Evolutionary conservation across 2,113 vertebrate species (phyloP).

Genomic region (Myrmecophaga tridactyla): DNA sequence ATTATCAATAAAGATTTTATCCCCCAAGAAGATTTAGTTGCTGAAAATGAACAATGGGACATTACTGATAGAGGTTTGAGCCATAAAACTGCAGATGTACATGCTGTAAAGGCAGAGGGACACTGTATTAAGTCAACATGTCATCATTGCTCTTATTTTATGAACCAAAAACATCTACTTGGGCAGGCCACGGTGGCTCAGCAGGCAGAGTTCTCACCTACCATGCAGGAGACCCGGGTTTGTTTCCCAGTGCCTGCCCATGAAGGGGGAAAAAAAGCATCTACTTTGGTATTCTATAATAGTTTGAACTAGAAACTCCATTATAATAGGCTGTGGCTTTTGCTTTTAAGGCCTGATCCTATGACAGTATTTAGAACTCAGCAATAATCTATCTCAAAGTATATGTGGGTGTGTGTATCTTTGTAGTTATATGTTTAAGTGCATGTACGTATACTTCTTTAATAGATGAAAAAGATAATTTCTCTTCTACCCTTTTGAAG

Average conservation of each 20-base stretch:
- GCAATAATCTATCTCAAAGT: constrained; percentile 50
- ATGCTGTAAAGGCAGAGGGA: background rate
- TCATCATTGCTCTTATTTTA: constrained; percentile 56
- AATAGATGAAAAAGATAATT: background rate
- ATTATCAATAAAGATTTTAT: constrained; percentile 39
- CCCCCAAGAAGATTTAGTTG: constrained; percentile 8
- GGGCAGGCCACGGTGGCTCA: no score
- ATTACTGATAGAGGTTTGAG: constrained; percentile 17
- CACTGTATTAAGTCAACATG: background rate
- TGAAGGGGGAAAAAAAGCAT: no score
- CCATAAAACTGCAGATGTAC: constrained; percentile 36
- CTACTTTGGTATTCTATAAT: constrained; percentile 51
- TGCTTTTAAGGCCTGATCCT: constrained; percentile 62
- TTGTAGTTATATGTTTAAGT: background rate
- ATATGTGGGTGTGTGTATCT: background rate
- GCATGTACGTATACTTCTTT: background rate
- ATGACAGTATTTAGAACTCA: constrained; percentile 73
- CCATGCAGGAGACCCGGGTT: no score
- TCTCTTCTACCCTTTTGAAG: background rate
- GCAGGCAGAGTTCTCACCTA: no score
- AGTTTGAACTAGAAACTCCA: constrained; percentile 64
- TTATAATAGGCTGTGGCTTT: constrained; percentile 63
- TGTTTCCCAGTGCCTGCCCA: no score
- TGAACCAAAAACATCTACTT: no score
- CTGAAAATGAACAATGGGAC: constrained; percentile 47